phyloP scores from a whole-genome alignment of 2,113 vertebrate genomes.

The Labrus mixtus region DNA sequence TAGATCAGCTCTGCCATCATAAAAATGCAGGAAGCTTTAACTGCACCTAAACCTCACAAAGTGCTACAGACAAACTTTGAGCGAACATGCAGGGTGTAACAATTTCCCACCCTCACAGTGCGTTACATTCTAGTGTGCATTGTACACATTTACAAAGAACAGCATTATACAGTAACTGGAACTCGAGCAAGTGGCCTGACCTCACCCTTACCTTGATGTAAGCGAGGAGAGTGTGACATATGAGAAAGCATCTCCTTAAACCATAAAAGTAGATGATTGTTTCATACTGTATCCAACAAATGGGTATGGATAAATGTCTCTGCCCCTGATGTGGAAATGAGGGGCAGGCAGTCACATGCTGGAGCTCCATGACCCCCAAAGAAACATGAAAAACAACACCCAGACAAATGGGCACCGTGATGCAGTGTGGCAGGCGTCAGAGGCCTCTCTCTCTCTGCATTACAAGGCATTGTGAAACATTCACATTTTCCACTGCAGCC shows the following conservation, averaged over 20 bases:
- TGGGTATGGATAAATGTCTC: slow-evolving; percentile 26
- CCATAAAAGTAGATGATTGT: slow-evolving; percentile 2
- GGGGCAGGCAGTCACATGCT: slow-evolving; percentile 5
- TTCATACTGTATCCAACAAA: slow-evolving; percentile 14
- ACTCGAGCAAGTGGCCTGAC: slow-evolving; percentile 10
- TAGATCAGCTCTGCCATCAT: neutral
- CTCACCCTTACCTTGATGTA: slow-evolving; percentile 19
- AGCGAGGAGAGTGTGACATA: slow-evolving; percentile 21
- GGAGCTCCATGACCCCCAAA: slow-evolving; percentile 15
- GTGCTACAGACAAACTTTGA: neutral
- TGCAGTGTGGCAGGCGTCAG: slow-evolving; percentile 50
- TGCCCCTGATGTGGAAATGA: neutral
- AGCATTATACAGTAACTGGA: slow-evolving; percentile 28
- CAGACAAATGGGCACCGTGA: slow-evolving; percentile 50
- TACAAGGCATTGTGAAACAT: slow-evolving; percentile 39
- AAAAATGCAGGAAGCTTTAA: neutral
- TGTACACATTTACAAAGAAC: slow-evolving; percentile 35
- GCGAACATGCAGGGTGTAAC: neutral
- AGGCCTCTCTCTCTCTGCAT: slow-evolving; percentile 31
- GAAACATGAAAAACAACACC: slow-evolving; percentile 39
- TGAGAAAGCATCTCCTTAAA: slow-evolving; percentile 17
- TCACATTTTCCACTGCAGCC: slow-evolving; percentile 67
- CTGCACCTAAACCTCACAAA: neutral
- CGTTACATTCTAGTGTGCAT: slow-evolving; percentile 8
- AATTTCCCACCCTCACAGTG: slow-evolving; percentile 10